A percentile compares a stretch with the other conserved stretches of the same genome.
Conservation (phyloP, 2,113 vertebrate genomes). For the Charina bottae region DNA sequence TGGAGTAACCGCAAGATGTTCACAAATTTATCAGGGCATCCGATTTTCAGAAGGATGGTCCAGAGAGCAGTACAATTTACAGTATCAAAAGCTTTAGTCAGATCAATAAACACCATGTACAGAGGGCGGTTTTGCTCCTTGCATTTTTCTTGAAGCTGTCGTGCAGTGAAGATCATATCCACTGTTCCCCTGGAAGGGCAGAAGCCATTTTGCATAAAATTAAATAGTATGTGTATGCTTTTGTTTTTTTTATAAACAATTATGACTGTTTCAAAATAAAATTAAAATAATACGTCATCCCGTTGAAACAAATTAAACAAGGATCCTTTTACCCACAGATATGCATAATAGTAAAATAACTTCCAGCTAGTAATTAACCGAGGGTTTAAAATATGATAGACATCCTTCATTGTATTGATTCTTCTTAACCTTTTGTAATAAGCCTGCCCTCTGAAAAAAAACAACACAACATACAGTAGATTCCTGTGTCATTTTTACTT, state of each 20-base stretch:
- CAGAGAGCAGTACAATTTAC: too few relatives aligned
- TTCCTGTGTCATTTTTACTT: not conserved
- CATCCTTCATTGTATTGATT: not conserved
- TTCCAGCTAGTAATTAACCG: not conserved
- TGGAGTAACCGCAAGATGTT: too few relatives aligned
- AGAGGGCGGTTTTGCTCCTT: too few relatives aligned
- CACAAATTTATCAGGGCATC: too few relatives aligned
- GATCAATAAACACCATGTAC: too few relatives aligned
- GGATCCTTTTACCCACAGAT: not conserved
- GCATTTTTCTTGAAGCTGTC: too few relatives aligned
- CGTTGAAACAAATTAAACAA: constrained; percentile 8
- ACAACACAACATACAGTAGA: not conserved
- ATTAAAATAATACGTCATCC: not conserved
- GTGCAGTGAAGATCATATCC: too few relatives aligned
- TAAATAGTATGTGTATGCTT: not conserved
- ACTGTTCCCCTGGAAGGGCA: too few relatives aligned
- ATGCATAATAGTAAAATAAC: not conserved
- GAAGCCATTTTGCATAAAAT: too few relatives aligned
- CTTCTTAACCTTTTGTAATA: not conserved
- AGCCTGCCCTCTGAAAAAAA: not conserved
- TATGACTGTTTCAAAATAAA: constrained; percentile 7
- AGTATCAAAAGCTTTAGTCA: too few relatives aligned
- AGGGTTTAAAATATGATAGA: not conserved
- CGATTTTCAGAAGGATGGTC: too few relatives aligned
- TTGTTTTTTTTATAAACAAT: not conserved